Evolutionary conservation across 53 echinoderm and acorn worm species (phyloP).

Genomic region (Holothuria scabra): DNA sequence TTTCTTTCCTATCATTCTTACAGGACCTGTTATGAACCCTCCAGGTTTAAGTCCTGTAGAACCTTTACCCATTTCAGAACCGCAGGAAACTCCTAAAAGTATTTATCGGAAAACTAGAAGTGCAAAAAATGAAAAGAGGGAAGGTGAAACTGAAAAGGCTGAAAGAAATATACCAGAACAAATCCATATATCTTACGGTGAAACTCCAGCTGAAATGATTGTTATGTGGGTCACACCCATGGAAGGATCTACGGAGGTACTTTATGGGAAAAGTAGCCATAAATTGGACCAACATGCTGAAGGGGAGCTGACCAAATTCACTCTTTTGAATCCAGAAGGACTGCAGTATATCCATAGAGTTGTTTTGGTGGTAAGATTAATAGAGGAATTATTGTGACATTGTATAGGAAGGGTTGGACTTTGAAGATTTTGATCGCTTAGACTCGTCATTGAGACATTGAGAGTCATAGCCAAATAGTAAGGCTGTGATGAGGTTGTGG

Average conservation of each 20-base stretch:
- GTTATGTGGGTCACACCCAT: slow-evolving; percentile 72
- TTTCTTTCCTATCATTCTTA: neutral
- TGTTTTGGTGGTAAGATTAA: slow-evolving; percentile 56
- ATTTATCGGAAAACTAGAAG: no score
- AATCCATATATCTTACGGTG: slow-evolving; percentile 68
- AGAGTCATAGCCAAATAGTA: no score
- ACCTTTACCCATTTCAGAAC: no score
- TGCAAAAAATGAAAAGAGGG: no score
- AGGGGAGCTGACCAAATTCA: slow-evolving; percentile 21
- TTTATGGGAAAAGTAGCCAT: slow-evolving; percentile 55
- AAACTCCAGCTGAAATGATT: slow-evolving; percentile 75
- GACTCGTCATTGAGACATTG: no score
- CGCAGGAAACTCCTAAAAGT: no score
- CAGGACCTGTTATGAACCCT: slow-evolving; percentile 20
- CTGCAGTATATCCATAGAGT: slow-evolving; percentile 76
- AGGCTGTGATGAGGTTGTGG: no score
- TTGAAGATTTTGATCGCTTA: no score
- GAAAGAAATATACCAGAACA: slow-evolving; percentile 65
- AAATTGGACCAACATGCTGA: slow-evolving; percentile 20
- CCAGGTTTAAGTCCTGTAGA: no score
- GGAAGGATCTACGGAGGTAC: slow-evolving; percentile 58
- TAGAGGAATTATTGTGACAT: no score
- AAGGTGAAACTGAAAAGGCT: neutral
- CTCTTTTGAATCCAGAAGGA: slow-evolving; percentile 51
- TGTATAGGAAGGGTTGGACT: no score